A percentile compares a stretch with the other conserved stretches of the same genome.
These are phyloP conservation scores for Epistrophe eligans DNA, from an alignment of 2,888 invertebrate species.

Conservation along the genomic window DNA sequence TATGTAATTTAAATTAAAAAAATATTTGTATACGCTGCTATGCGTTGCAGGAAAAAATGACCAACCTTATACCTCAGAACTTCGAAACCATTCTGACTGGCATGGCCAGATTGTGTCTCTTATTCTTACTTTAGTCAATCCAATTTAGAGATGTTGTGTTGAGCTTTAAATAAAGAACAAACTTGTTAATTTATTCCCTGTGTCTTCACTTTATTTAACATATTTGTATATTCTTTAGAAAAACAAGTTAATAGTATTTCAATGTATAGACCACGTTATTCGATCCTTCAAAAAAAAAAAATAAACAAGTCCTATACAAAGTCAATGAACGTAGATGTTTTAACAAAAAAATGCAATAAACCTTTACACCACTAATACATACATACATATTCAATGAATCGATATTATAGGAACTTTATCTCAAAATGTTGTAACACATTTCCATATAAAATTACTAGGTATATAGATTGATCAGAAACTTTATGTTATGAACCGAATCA, in stretches of 20 bases:
- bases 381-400: not conserved
- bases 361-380: not conserved
- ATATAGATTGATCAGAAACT: conserved; percentile 13
- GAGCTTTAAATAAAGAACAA: not conserved
- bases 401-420: not conserved
- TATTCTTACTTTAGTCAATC: not conserved
- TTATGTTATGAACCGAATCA: not conserved
- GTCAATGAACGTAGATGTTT: conserved; percentile 11
- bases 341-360: conserved; percentile 11
- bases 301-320: not conserved
- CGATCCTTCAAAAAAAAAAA: not conserved
- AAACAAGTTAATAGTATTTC: not conserved
- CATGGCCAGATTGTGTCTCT: not conserved
- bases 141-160: not conserved
- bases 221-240: not conserved
- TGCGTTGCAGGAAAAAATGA: not conserved
- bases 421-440: conserved; percentile 13
- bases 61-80: not conserved
- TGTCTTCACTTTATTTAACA: not conserved
- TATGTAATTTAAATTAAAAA: not conserved
- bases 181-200: not conserved
- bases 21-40: not conserved
- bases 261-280: not conserved
- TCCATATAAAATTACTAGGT: not conserved
- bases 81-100: not conserved